A percentile compares a stretch with the other conserved stretches of the same genome.
phyloP scores from a whole-genome alignment of 2,113 vertebrate species.

The Anguilla japonica region DNA sequence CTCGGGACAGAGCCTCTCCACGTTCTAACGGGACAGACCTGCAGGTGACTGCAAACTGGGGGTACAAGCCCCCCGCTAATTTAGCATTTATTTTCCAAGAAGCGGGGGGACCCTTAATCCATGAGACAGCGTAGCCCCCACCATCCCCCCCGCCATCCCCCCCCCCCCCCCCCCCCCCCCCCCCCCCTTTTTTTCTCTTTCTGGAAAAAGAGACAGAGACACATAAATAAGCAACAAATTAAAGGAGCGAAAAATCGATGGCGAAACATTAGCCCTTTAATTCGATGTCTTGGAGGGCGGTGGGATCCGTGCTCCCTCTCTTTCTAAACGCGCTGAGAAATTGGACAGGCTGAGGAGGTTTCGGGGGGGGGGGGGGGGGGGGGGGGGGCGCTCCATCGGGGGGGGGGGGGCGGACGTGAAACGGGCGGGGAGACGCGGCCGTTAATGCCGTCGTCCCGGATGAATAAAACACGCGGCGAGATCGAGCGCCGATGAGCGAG shows the following conservation, averaged over 20 bases:
- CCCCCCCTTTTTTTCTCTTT: not conserved
- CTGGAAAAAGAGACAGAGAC: conserved; percentile 36
- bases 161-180: too few species aligned
- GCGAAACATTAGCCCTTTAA: conserved; percentile 63
- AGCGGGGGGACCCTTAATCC: not conserved
- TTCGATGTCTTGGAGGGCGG: conserved; percentile 61
- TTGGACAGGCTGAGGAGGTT: conserved; percentile 57
- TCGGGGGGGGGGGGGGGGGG: conserved; percentile 24
- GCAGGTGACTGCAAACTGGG: not conserved
- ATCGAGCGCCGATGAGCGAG: not conserved
- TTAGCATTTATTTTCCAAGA: not conserved
- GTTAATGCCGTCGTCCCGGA: conserved; percentile 37
- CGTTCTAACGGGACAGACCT: too few species aligned
- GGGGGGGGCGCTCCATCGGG: conserved; percentile 38
- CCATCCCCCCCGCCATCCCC: too few species aligned
- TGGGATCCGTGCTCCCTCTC: conserved; percentile 39
- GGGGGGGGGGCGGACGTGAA: not conserved
- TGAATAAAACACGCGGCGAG: conserved; percentile 21
- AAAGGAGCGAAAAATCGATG: conserved; percentile 67
- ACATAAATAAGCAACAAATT: conserved; percentile 70
- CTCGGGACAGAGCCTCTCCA: too few species aligned
- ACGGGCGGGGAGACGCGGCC: conserved; percentile 30
- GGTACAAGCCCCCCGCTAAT: not conserved
- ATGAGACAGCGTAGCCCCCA: not conserved
- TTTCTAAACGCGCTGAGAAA: conserved; percentile 60